Conservation (phyloP, 2,113 vertebrate species). For the Loxodonta africana region DNA sequence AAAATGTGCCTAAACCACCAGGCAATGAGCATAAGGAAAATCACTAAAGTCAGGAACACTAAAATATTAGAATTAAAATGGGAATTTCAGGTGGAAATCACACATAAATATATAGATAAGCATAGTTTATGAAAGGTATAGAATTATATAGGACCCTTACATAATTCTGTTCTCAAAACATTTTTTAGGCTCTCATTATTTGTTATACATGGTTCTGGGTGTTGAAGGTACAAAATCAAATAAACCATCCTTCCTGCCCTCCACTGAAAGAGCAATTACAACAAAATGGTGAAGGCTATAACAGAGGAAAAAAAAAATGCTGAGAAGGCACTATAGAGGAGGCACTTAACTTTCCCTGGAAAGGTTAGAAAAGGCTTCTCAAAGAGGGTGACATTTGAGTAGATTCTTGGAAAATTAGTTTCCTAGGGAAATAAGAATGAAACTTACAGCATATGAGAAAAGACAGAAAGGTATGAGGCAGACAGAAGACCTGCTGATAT, state of each 20-base stretch:
- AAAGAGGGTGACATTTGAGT: not conserved
- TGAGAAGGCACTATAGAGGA: not conserved
- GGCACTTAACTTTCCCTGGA: not conserved
- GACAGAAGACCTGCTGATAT: not conserved
- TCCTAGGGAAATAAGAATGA: not conserved
- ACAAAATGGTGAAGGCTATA: not conserved
- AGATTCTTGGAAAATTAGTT: constrained; percentile 36
- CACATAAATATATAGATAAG: not conserved
- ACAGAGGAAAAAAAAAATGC: not conserved
- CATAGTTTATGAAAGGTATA: constrained; percentile 9
- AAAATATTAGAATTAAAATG: constrained; percentile 12
- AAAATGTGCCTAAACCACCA: constrained; percentile 2
- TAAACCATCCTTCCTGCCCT: not conserved
- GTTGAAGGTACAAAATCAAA: not conserved
- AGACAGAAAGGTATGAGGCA: not conserved
- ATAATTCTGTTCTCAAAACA: constrained; percentile 20
- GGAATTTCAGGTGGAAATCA: not conserved
- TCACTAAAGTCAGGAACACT: not conserved
- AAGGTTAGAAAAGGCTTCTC: not conserved
- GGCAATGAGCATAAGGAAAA: not conserved
- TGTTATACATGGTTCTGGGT: not conserved
- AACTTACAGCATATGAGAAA: not conserved
- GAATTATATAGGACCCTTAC: not conserved
- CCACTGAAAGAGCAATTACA: not conserved
- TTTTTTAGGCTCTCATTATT: not conserved